Percentiles rank a stretch among this genome's conserved stretches.
Conservation (phyloP, 2,113 vertebrate species). For the Fregata magnificens region DNA sequence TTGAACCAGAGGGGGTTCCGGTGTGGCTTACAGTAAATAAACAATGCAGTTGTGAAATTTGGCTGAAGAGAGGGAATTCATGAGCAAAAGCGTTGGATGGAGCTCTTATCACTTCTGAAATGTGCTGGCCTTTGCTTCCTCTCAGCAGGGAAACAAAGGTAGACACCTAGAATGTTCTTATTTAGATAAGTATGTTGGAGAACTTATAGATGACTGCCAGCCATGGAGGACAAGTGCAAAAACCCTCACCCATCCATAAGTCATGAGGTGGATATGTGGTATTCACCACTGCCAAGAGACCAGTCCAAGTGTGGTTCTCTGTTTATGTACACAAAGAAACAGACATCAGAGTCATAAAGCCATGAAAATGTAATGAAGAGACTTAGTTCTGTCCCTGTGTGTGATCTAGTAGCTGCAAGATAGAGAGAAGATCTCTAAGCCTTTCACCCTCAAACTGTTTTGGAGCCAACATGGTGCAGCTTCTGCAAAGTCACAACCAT, state of each 20-base stretch:
- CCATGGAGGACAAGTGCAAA: background rate
- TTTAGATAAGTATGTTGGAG: background rate
- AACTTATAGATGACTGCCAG: background rate
- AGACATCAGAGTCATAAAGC: conserved; percentile 25
- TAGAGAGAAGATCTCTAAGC: background rate
- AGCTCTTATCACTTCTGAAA: background rate
- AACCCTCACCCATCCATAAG: background rate
- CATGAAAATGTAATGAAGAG: background rate
- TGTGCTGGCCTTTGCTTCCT: background rate
- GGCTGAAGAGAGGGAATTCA: background rate
- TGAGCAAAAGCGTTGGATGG: background rate
- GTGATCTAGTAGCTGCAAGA: background rate
- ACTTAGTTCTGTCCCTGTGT: background rate
- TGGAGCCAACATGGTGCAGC: background rate
- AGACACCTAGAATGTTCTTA: background rate
- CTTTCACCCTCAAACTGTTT: background rate
- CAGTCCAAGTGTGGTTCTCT: conserved; percentile 39
- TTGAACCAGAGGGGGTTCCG: background rate
- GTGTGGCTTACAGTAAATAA: background rate
- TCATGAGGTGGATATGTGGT: conserved; percentile 31
- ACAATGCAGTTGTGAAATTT: background rate
- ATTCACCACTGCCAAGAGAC: background rate
- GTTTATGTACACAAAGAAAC: conserved; percentile 30
- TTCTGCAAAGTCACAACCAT: background rate
- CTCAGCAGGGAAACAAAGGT: background rate